Base-by-base conservation (phyloP, 2,113 vertebrate species). In the Pongo pygmaeus region DNA sequence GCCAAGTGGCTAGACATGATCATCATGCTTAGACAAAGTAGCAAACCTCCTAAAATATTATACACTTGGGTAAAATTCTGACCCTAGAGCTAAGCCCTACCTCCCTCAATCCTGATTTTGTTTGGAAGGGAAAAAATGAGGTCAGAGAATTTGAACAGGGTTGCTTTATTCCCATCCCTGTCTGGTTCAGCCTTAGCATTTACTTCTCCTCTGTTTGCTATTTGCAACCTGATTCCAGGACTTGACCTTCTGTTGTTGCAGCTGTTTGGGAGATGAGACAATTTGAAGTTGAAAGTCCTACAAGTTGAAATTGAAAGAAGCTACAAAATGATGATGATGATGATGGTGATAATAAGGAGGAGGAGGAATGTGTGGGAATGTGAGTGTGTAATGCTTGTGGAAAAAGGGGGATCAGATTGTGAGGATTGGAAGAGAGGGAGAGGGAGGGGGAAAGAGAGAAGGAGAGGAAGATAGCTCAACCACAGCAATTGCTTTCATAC, bases 221-320 rank as follows among this genome's bases (percentile, higher is more conserved):
- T 92, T 67, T 97, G 85, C 86, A 95, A 89, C 74, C 75, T 55
- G 50, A 89, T 85, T 75, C 59, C 46, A 87, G 16, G 48, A 75
- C 14, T 74, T 46, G 69, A 93, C 59, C 40, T 95, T 91, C 81
- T 87, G 79, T 92, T 94, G 93, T 48, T 97, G 57, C 91, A 95
- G 89, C 96, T 97, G 91, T 90, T 67, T 81, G 61, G 79, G 89
- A 85, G 87, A 92, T 79, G 90, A 92, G 43, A 61, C 38, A 90
- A 78, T 69, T 32, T 9, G n/a, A 93, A 92, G 57, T 46, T 69
- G 72, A 69, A 92, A 74, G 52, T 64, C n/a, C 48, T 78, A 59
- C 84, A 46, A 87, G 43, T 78, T 48, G 46, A 91, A 61, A 25
- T 25, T 61, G 59, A 69, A 69, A 69, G 67, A 69, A 96, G 8